Base-by-base conservation (phyloP, 2,113 vertebrate genomes). In the Pseudorasbora parva region DNA sequence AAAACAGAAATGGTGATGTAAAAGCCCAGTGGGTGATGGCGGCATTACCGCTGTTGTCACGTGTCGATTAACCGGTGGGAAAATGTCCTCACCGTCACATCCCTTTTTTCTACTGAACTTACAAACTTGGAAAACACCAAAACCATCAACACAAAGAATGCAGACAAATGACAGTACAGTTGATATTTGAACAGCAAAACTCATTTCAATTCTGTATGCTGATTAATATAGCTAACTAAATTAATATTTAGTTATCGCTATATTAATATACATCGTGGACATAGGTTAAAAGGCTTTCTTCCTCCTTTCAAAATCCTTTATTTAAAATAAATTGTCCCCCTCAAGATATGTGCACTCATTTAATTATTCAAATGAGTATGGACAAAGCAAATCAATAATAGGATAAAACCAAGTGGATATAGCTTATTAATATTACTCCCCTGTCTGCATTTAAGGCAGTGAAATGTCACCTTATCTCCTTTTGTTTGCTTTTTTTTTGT, bases 401-500 rank as follows among this genome's bases (percentile, higher is more conserved):
- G 19, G 45, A 78, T 25, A 4, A 78, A 43, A 45, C 33, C 12
- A 74, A 45, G 56, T 74, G 81, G 41, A 57, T 6, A 47, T 12
- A 47, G 54, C 59, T 64, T 78, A 80, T 59, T 64, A 88, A 64
- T 71, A 57, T 73, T 41, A 54, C 45, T 27, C n/a, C 5, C 12
- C 43, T 2, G 45, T 8, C 56, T 2, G 8, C 41, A n/a, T 12
- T 23, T 27, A 15, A 66, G 33, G 30, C 23, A 4, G 17, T 43
- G 54, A 75, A 83, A 81, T 87, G 75, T 82, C 82, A 85, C 49
- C 30, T 64, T 68, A 41, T 64, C 74, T 47, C 17, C 33, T 64
- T n/a, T 25, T 2, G 9, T 33, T 41, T n/a, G 21, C 30, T 6
- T 37, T 41, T 62, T 73, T 21, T 37, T 25, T 81, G 5, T 83